Base-by-base conservation (phyloP, 2,113 vertebrate species). In the Axis porcinus region DNA sequence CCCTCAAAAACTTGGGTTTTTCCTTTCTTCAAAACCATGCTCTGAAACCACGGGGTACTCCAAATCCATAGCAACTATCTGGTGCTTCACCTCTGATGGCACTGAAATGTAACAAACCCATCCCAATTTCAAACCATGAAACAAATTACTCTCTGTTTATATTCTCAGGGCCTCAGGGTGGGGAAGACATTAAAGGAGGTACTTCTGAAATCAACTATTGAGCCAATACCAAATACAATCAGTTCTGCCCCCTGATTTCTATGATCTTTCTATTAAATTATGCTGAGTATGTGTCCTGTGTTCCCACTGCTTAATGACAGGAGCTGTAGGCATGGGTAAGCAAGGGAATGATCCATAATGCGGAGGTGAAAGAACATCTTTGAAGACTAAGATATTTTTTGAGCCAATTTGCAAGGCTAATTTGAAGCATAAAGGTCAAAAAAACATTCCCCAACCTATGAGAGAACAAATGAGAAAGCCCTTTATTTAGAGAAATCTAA, bases 401-500 rank as follows among this genome's bases (percentile, higher is more conserved):
- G 45, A 95, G 86, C 52, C 79, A 94, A 96, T 98, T 40, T 97
- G 95, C 97, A 97, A 98, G 93, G 94, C 95, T 97, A 96, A 97
- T 94, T 54, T 88, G 70, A 96, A 86, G 60, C 70, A 96, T 86
- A 98, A 98, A 97, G 91, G 88, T 98, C 88, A 98, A 97, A 64
- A 96, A 93, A 94, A 89, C 89, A 97, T 74, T 95, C 84, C 86
- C 82, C 58, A 93, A 86, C 55, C 91, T 58, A 67, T 25, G 25
- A 58, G 70, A 96, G 95, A 84, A 94, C 85, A 95, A 93, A 95
- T 7, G 33, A 94, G 82, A 79, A 97, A 58, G 45, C 30, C 33
- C 47, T 96, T 95, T 28, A 70, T 82, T 60, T 27, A 74, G 47
- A 36, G 78, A 70, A 74, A 54, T 25, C 87, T 27, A 23, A 50